Percentiles rank a stretch among this genome's conserved stretches.
Evolutionary conservation across 2,797 vertebrate species (phyloP).

Genomic region (Martes flavigula): DNA sequence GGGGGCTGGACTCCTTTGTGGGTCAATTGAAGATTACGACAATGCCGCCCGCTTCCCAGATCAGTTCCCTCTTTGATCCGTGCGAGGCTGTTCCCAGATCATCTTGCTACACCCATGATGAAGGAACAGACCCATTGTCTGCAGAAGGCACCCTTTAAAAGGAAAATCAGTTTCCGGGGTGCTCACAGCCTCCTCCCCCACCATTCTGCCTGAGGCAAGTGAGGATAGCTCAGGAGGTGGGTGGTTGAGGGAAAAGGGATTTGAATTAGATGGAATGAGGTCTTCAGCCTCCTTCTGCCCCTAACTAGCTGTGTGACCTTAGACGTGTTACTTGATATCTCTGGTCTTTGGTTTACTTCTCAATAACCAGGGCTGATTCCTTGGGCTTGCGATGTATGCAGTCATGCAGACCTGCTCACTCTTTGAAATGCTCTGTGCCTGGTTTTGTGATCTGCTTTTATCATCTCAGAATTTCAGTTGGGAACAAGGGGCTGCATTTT

Average conservation of each 20-base stretch:
- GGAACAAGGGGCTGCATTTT: neutral
- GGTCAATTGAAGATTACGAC: neutral
- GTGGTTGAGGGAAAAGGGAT: neutral
- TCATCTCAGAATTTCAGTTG: neutral
- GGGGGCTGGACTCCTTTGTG: neutral
- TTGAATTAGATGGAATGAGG: neutral
- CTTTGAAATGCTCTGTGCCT: neutral
- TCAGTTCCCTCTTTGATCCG: neutral
- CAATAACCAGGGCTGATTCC: neutral
- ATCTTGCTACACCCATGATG: neutral
- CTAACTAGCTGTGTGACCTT: neutral
- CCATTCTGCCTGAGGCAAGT: neutral
- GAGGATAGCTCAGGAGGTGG: neutral
- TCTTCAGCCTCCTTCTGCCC: neutral
- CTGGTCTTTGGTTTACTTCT: neutral
- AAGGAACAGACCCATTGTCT: neutral
- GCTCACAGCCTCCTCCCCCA: neutral
- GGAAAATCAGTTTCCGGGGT: neutral
- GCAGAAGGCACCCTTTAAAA: neutral
- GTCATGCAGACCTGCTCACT: neutral
- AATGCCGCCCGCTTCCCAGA: neutral
- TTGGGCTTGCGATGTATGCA: accelerated
- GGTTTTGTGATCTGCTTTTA: neutral
- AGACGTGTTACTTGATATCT: neutral
- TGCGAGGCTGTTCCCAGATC: neutral